phyloP scores from a whole-genome alignment of 2,797 vertebrate genomes.

The Nasua narica region DNA sequence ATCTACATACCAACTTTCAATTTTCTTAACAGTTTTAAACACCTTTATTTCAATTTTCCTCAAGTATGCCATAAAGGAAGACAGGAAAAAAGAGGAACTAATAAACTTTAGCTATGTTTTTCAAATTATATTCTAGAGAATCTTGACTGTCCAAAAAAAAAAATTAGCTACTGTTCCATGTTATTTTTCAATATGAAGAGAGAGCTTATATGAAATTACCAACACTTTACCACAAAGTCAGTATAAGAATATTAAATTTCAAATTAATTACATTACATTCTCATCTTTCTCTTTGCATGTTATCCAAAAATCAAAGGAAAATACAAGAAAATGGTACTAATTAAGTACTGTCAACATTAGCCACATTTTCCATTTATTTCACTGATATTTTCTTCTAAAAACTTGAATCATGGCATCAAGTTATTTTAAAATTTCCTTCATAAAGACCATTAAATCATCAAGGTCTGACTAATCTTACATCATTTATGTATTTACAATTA shows the following conservation, averaged over 20 bases:
- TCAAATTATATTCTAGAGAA: constrained; percentile 5
- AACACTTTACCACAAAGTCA: neutral
- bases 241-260: neutral
- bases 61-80: neutral
- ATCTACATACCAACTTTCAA: neutral
- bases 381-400: neutral
- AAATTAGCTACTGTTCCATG: neutral
- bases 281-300: neutral
- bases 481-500: neutral
- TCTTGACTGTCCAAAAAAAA: neutral
- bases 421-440: neutral
- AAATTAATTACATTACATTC: no score
- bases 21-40: neutral
- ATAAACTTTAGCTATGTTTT: neutral
- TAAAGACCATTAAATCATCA: neutral
- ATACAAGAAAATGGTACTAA: neutral
- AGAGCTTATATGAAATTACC: neutral
- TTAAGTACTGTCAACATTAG: neutral
- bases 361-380: neutral
- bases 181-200: neutral
- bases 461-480: neutral
- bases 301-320: neutral
- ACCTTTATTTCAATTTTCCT: neutral
- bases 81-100: neutral
- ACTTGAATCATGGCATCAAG: neutral